These are phyloP conservation scores for Chamaetylas fuelleborni DNA, from an alignment of 2,113 vertebrate species.

Conservation along the genomic window DNA sequence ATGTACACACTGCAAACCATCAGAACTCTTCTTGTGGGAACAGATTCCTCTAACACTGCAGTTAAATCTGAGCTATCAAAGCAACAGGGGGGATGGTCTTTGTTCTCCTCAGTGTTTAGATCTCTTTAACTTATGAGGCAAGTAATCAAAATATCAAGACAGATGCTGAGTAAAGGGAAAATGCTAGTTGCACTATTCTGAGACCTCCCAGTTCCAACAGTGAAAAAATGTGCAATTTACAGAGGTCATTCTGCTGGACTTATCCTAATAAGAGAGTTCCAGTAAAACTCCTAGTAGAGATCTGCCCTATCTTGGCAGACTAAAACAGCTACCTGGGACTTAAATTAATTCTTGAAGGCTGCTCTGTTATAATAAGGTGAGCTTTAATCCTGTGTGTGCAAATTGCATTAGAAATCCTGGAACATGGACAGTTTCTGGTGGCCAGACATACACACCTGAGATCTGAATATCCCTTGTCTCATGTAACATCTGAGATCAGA, in stretches of 20 bases:
- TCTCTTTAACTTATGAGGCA: background rate
- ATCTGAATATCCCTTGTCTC: background rate
- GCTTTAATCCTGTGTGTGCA: background rate
- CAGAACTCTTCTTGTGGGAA: background rate
- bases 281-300: background rate
- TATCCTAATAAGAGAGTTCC: background rate
- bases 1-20: background rate
- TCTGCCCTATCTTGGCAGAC: background rate
- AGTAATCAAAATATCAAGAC: slow-evolving; percentile 19
- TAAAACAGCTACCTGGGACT: background rate
- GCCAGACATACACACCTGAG: background rate
- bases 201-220: background rate
- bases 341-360: background rate
- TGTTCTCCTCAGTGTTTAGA: slow-evolving; percentile 13
- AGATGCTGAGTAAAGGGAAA: background rate
- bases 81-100: background rate
- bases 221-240: background rate
- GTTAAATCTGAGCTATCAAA: background rate
- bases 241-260: background rate
- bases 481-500: background rate
- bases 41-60: background rate
- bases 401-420: background rate
- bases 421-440: background rate
- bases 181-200: background rate
- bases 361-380: background rate